Percentiles rank a stretch among this genome's conserved stretches.
Evolutionary conservation across 2,113 vertebrate species (phyloP).

Genomic region (Orycteropus afer): DNA sequence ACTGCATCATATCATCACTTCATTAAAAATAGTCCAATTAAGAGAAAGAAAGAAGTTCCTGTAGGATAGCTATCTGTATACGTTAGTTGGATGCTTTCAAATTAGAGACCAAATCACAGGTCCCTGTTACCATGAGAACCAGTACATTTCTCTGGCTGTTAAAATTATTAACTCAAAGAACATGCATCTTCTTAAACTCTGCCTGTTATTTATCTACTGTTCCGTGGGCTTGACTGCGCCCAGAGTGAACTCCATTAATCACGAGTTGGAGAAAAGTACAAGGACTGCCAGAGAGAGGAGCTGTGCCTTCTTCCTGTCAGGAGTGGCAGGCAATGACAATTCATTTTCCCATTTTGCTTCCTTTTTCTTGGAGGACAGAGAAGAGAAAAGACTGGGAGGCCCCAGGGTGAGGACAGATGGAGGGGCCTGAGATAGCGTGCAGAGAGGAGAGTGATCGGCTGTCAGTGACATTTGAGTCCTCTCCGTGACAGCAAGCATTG

Average conservation of each 20-base stretch:
- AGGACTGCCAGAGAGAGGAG: background rate
- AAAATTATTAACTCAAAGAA: conserved; percentile 84
- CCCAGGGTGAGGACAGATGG: background rate
- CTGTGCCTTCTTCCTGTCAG: background rate
- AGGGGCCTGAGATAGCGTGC: background rate
- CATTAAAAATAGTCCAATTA: conserved; percentile 80
- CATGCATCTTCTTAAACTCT: conserved; percentile 80
- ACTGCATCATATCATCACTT: conserved; percentile 56
- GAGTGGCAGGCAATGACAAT: background rate
- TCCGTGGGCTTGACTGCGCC: conserved; percentile 62
- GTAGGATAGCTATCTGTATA: conserved; percentile 70
- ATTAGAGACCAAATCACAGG: conserved; percentile 78
- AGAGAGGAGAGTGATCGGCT: background rate
- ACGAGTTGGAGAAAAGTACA: conserved; percentile 40
- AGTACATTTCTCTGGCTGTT: conserved; percentile 76
- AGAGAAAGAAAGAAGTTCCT: conserved; percentile 68
- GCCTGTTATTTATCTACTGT: conserved; percentile 80
- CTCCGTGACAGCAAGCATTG: too few species aligned
- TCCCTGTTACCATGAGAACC: conserved; percentile 87
- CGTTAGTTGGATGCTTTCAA: conserved; percentile 67
- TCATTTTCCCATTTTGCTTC: background rate
- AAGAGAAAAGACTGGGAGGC: background rate
- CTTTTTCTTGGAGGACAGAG: background rate
- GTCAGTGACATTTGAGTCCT: background rate
- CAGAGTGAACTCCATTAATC: conserved; percentile 77